A percentile compares a stretch with the other conserved stretches of the same genome.
Evolutionary conservation across 2,113 vertebrate genomes (phyloP).

Genomic region (Neogale vison): DNA sequence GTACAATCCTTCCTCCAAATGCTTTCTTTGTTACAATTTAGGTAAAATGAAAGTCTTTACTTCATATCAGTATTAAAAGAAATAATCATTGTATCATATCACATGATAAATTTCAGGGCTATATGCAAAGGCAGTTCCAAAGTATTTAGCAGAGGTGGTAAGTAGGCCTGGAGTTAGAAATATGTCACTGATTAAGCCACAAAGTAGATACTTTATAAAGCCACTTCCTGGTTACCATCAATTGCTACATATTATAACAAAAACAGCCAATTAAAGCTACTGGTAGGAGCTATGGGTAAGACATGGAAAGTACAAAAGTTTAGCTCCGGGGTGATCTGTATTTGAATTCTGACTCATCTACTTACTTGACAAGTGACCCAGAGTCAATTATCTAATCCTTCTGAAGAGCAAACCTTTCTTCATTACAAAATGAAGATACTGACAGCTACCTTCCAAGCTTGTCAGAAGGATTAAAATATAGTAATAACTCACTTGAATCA

Average conservation of each 20-base stretch:
- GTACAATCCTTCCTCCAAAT: neutral
- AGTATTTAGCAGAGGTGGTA: conserved; percentile 16
- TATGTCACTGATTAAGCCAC: neutral
- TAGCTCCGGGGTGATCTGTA: neutral
- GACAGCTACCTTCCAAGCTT: neutral
- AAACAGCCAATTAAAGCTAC: neutral
- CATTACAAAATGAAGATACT: neutral
- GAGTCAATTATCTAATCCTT: neutral
- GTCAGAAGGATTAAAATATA: neutral
- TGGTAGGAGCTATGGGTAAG: neutral
- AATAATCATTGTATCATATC: neutral
- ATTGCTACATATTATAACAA: conserved; percentile 29
- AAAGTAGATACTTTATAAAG: conserved; percentile 8
- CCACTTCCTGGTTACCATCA: conserved; percentile 14
- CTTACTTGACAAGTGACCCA: neutral
- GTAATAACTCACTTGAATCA: conserved; percentile 28
- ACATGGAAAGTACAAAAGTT: neutral
- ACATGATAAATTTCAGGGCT: conserved; percentile 25
- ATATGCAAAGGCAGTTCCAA: conserved; percentile 30
- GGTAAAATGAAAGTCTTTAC: conserved; percentile 38
- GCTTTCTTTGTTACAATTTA: conserved; percentile 10
- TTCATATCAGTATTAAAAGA: conserved; percentile 26
- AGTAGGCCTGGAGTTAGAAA: conserved; percentile 29
- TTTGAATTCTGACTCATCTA: neutral
- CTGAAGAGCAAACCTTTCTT: neutral